Evolutionary conservation across 1,140 invertebrate species (phyloP), one percentile per base, ranked within the genome.

Genomic region (Ips typographus): DNA sequence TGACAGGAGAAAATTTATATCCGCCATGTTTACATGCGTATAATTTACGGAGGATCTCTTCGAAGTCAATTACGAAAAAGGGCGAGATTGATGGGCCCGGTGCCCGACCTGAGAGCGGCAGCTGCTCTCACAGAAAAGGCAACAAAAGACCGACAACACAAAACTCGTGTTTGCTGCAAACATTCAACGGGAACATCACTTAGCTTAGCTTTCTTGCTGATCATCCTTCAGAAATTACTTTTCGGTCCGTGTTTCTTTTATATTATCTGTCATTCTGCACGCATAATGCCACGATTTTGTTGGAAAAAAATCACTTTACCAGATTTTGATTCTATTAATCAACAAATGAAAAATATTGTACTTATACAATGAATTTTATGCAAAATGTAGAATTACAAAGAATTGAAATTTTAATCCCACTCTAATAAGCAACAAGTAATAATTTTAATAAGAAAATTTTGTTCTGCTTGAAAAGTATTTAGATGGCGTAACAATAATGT

Each of bases 1-100:
- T 47, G 64, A 66, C 64, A 66, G 55, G 64, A 22, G 64, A 43
- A 40, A 40, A 58, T 58, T 66, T 66, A 66, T 66, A 58, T 58
- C 42, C 55, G 39, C 63, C 64, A 57, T 66, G 64, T 66, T 66
- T 66, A 66, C 64, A 66, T 66, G 64, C 64, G 64, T 66, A 66
- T 57, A 66, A 66, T 66, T 66, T 65, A 65, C 64, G 64, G 55
- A 66, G 37, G 64, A 44, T 66, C 55, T 66, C 43, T 58, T 40
- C 64, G 55, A 44, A 66, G 64, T 66, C 64, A 66, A 66, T 66
- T 66, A 66, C 58, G 42, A 43, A 61, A 61, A 61, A 41, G n/a
- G 38, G 3, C 42, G 58, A 61, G 58, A 61, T 61, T 61, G 58
- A 61, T 61, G 59, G 40, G 59, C 59, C 59, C 43, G 59, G 59